These are phyloP conservation scores for Microcebus jonahi DNA, from an alignment of 2,113 vertebrate species.

Conservation along the genomic window DNA sequence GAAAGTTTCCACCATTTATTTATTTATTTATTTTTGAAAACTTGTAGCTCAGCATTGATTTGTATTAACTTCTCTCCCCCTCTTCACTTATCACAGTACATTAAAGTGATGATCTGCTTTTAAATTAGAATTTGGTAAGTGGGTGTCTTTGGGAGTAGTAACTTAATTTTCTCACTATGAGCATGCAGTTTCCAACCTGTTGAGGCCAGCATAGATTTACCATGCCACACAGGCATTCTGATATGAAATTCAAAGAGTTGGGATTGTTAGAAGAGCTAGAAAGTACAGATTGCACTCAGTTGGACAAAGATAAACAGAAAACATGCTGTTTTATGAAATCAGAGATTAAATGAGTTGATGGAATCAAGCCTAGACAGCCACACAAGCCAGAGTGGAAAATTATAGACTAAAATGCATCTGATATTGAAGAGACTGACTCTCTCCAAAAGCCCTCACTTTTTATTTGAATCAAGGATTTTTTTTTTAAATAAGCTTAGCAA, in stretches of 20 bases:
- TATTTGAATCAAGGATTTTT: constrained; percentile 53
- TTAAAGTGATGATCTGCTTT: constrained; percentile 17
- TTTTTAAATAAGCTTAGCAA: constrained; percentile 42
- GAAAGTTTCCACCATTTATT: neutral
- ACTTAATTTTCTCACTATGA: constrained; percentile 32
- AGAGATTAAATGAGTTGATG: neutral
- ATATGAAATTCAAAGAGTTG: neutral
- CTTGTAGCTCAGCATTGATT: neutral
- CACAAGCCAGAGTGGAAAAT: constrained; percentile 6
- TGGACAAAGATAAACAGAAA: constrained; percentile 65
- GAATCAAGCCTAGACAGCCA: constrained; percentile 1
- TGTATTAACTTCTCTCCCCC: neutral
- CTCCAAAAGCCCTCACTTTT: constrained; percentile 57
- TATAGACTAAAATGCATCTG: constrained; percentile 44
- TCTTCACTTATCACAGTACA: neutral
- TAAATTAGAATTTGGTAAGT: neutral
- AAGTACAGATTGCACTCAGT: constrained; percentile 13
- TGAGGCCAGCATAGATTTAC: neutral
- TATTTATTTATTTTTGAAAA: neutral
- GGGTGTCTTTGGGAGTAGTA: neutral
- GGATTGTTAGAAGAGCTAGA: neutral
- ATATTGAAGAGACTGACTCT: constrained; percentile 34
- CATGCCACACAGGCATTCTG: neutral
- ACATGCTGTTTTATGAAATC: neutral
- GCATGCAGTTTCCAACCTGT: neutral